Base-by-base conservation (phyloP, 2,797 vertebrate species). In the Periparus ater region DNA sequence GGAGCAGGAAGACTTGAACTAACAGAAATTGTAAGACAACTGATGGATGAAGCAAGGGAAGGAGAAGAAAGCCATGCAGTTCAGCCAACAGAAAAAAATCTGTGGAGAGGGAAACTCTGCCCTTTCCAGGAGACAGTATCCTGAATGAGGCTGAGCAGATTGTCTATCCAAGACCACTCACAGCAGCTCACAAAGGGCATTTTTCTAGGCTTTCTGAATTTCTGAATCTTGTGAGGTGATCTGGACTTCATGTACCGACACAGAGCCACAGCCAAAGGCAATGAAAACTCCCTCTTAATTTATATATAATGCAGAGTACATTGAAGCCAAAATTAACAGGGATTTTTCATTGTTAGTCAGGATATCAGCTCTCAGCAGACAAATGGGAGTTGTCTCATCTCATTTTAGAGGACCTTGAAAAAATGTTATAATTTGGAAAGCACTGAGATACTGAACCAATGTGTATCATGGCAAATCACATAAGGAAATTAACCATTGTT, bases 101-200 rank as follows among this genome's bases (percentile, higher is more conserved):
- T 65, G 44, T 11, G 25, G 58, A 72, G 42, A 75, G 83, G 30
- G 16, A 91, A 54, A 26, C 14, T 51, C 30, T 75, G 38, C 17
- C 25, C 20, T 51, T 68, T 72, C 50, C n/a, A 75, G 23, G 7
- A 65, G 17, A 71, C 7, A 63, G n/a, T 2, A 12, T 29, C 45
- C 58, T n/a, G 34, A 1, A 6, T 68, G 34, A 18, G 79, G 17
- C 17, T 44, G n/a, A 32, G 11, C 13, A 65, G 32, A 25, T 51
- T 0, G 0, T 11, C 34, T 81, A 22, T 16, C 11, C 12, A 1
- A 4, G 34, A 50, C 3, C 27, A 27, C 23, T 38, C 51, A 57
- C 7, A 36, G 17, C 0, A 6, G 11, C 21, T 76, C 34, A 23
- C 4, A 3, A 53, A 38, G 6, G 17, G 6, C 42, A 42, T 77